Percentiles rank a stretch among this genome's conserved stretches.
Conservation (phyloP, 1,140 invertebrate genomes). For the Rhyzopertha dominica region DNA sequence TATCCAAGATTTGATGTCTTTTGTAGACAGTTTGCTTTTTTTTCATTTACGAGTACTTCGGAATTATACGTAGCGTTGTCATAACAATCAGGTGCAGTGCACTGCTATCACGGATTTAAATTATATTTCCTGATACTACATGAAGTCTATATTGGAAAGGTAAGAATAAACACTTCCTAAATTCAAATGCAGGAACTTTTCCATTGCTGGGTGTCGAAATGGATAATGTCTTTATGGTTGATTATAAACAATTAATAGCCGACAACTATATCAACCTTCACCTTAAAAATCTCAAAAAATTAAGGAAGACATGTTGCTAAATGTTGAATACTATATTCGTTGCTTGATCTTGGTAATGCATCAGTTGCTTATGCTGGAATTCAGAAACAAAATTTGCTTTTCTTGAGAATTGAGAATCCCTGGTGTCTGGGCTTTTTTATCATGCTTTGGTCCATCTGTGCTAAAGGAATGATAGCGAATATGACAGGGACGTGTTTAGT, state of each 20-base stretch:
- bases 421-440: no score
- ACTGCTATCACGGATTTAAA: conserved; percentile 37
- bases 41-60: no score
- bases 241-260: conserved; percentile 57
- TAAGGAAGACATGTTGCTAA: conserved; percentile 59
- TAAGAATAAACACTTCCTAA: conserved; percentile 53
- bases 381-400: conserved; percentile 27
- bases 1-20: no score
- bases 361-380: conserved; percentile 50
- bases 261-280: conserved; percentile 54
- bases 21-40: no score
- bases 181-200: conserved; percentile 50
- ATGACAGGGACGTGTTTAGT: no score
- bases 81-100: no score
- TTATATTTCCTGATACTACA: conserved; percentile 64
- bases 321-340: conserved; percentile 58
- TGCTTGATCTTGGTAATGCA: conserved; percentile 69
- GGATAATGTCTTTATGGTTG: conserved; percentile 57
- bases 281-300: conserved; percentile 62
- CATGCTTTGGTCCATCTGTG: no score
- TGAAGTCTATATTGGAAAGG: conserved; percentile 46
- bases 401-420: no score
- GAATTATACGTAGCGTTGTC: no score
- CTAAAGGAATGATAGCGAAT: no score
- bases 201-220: conserved; percentile 57